Evolutionary conservation across 2,113 vertebrate genomes (phyloP), one percentile per base, ranked within the genome.

Genomic region (Narcine bancroftii): DNA sequence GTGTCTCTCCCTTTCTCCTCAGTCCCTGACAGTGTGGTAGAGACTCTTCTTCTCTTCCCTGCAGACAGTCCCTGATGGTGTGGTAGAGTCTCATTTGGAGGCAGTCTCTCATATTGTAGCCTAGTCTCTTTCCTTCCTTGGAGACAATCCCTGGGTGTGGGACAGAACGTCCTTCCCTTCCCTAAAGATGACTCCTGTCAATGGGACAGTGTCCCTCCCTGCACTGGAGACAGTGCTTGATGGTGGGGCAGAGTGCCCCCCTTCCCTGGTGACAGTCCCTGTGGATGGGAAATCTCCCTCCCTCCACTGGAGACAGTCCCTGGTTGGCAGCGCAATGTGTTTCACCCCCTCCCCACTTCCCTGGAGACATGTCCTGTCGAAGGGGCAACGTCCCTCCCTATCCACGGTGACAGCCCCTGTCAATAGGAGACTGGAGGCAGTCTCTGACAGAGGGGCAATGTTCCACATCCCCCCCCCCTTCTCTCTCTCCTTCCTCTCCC

Each of bases 121-220:
- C n/a, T n/a, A n/a, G n/a, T n/a, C n/a, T 11, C 29, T 92, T 92
- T 56, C 94, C 93, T 93, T 93, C 65, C 65, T 93, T 92, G 45
- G 92, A 92, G 60, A 93, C 69, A 92, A 83, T 29, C 71, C 81
- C 56, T 87, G 2, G 29, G 63, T 17, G 36, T n/a, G n/a, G n/a
- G n/a, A n/a, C n/a, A n/a, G n/a, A n/a, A n/a, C n/a, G n/a, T n/a
- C n/a, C n/a, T n/a, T n/a, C n/a, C n/a, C n/a, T n/a, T n/a, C n/a
- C n/a, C n/a, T n/a, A n/a, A n/a, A n/a, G n/a, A n/a, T n/a, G n/a
- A n/a, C n/a, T n/a, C n/a, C n/a, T n/a, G n/a, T n/a, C n/a, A n/a
- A n/a, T n/a, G n/a, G n/a, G n/a, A n/a, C 0, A 1, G 7, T 0
- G 65, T 17, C 29, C 81, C 92, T 56, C 94, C 93, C 93, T 93